phyloP scores from a whole-genome alignment of 2,113 vertebrate genomes.

The Neotoma lepida region DNA sequence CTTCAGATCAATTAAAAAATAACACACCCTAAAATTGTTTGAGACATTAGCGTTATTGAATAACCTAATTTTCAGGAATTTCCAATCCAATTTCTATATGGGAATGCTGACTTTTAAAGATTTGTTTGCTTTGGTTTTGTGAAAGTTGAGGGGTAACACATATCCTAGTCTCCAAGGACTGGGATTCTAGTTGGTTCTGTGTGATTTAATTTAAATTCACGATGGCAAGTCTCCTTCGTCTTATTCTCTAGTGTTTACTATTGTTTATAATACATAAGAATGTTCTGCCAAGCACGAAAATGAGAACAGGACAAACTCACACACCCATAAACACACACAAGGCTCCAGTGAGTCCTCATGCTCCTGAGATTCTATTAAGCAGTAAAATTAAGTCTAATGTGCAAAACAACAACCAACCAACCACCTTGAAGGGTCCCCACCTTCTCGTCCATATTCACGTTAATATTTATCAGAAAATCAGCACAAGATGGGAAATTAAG shows the following conservation, averaged over 20 bases:
- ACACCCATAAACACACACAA: rapidly evolving
- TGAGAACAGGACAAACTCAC: neutral
- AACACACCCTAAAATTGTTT: neutral
- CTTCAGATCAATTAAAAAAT: slow-evolving; percentile 24
- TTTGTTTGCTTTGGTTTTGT: neutral
- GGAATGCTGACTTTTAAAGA: neutral
- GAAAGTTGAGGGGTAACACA: neutral
- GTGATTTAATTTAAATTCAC: neutral
- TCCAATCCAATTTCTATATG: neutral
- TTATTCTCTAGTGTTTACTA: neutral
- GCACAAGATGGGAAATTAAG: neutral
- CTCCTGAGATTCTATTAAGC: neutral
- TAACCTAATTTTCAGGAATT: slow-evolving; percentile 21
- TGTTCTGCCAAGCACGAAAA: neutral
- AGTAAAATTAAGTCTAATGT: neutral
- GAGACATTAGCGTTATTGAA: neutral
- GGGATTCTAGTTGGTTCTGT: neutral
- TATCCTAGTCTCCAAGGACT: neutral
- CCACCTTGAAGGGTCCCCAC: neutral
- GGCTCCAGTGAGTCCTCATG: neutral
- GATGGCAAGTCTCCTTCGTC: neutral
- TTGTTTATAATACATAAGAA: neutral
- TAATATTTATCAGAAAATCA: neutral
- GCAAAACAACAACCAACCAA: neutral
- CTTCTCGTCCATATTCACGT: neutral